Conservation (phyloP, 1,140 invertebrate species). For the Bactericera cockerelli region DNA sequence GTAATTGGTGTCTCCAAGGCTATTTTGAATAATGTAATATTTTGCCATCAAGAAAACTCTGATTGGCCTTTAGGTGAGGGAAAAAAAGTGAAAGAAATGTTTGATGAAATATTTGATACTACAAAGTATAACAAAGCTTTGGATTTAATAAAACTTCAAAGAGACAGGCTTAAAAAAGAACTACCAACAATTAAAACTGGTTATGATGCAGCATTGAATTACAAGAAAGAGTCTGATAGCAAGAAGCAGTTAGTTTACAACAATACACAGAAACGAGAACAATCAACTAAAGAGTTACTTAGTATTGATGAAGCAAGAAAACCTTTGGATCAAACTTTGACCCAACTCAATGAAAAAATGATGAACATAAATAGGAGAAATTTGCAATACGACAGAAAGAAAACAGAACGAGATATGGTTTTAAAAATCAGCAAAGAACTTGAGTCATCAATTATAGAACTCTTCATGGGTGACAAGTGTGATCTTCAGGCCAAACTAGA, state of each 20-base stretch:
- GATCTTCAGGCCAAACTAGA: conserved; percentile 45
- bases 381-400: conserved; percentile 31
- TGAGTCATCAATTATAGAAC: conserved; percentile 36
- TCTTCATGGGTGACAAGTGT: conserved; percentile 41
- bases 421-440: conserved; percentile 26
- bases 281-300: not conserved
- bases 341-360: conserved; percentile 20
- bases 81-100: conserved; percentile 84
- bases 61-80: conserved; percentile 92
- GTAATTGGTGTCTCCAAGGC: conserved; percentile 80
- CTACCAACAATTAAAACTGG: conserved; percentile 36
- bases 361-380: conserved; percentile 21
- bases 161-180: conserved; percentile 34
- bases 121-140: conserved; percentile 85
- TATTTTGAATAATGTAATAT: conserved; percentile 90
- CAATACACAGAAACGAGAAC: not conserved
- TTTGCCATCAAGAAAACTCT: conserved; percentile 97
- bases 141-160: conserved; percentile 59
- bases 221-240: conserved; percentile 36
- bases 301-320: conserved; percentile 37
- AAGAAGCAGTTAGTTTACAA: conserved; percentile 3
- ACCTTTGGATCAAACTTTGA: conserved; percentile 39
- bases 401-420: conserved; percentile 30
- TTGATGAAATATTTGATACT: conserved; percentile 97
- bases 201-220: conserved; percentile 36